Evolutionary conservation across 1,140 invertebrate genomes (phyloP).

Genomic region (Holotrichia oblita): DNA sequence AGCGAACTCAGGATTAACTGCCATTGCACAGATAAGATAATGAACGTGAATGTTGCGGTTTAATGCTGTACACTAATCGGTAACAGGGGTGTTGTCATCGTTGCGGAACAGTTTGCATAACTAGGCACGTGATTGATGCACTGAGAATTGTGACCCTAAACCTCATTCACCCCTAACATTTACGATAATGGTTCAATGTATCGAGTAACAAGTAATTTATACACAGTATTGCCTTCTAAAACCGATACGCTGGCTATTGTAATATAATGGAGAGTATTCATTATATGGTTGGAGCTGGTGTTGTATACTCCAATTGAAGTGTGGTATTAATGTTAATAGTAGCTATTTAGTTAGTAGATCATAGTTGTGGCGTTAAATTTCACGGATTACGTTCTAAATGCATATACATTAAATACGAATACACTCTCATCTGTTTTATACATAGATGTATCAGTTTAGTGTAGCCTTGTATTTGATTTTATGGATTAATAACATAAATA

Average conservation of each 20-base stretch:
- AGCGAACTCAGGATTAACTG: not conserved
- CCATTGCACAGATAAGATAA: conserved; percentile 4
- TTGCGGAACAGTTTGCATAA: not conserved
- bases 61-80: not conserved
- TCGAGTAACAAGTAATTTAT: not conserved
- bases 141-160: not conserved
- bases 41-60: not conserved
- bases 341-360: no score
- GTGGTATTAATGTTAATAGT: not conserved
- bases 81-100: not conserved
- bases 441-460: no score
- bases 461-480: not conserved
- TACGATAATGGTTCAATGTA: conserved; percentile 1
- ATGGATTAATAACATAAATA: not conserved
- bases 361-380: no score
- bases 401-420: no score
- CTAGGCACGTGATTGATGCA: not conserved
- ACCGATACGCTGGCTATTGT: not conserved
- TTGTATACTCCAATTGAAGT: not conserved
- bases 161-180: not conserved
- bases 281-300: not conserved
- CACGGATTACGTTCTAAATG: no score
- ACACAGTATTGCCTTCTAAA: not conserved
- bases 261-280: not conserved
- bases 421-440: no score